Evolutionary conservation across 2,888 invertebrate genomes (phyloP).

Genomic region (Aporophyla lueneburgensis): DNA sequence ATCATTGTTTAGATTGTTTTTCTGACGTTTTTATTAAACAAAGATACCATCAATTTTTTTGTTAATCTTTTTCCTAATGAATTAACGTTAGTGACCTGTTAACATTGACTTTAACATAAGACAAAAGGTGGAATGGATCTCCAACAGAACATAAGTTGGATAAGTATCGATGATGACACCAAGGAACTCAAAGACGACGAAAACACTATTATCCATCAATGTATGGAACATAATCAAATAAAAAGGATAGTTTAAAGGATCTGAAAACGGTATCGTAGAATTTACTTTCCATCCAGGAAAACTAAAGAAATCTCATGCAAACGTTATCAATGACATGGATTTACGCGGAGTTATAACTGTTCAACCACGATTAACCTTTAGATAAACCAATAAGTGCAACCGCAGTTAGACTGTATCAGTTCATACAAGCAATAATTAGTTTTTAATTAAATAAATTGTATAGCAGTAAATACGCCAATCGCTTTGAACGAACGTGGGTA

Average conservation of each 20-base stretch:
- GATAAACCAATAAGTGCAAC: conserved; percentile 35
- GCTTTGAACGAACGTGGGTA: conserved; percentile 53
- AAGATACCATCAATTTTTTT: no score
- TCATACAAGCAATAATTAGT: conserved; percentile 28
- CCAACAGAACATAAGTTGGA: background rate
- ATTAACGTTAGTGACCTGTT: no score
- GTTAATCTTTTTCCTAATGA: background rate
- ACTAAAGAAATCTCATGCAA: background rate
- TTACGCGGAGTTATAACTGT: conserved; percentile 10
- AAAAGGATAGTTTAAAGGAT: background rate
- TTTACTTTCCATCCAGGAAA: background rate
- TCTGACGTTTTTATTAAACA: background rate
- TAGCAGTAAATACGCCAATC: conserved; percentile 49
- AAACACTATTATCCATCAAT: background rate
- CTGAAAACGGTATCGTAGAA: background rate
- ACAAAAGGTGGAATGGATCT: background rate
- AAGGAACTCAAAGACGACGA: background rate
- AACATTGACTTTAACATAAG: background rate
- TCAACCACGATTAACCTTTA: conserved; percentile 14
- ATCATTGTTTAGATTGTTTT: background rate
- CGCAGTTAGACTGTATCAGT: conserved; percentile 9
- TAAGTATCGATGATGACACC: background rate
- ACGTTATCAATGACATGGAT: background rate
- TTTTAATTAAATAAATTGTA: conserved; percentile 52
- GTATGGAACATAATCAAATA: background rate